Evolutionary conservation across 1,140 invertebrate species (phyloP).

Genomic region (Diachasma alloeum): DNA sequence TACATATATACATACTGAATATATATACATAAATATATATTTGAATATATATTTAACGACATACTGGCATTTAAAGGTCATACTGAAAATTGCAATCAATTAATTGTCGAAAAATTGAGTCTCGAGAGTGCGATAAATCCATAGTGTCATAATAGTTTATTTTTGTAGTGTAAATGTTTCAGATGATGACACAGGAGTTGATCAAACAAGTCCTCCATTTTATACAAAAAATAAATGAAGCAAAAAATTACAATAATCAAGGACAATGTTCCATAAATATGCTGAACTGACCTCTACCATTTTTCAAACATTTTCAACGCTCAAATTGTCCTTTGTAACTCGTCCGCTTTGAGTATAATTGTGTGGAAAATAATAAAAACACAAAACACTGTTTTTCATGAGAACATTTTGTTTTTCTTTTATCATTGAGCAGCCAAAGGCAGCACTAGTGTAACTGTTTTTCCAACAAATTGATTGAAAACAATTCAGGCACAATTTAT

Average conservation of each 20-base stretch:
- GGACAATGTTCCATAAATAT: conserved; percentile 25
- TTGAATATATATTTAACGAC: conserved; percentile 39
- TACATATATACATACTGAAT: conserved; percentile 34
- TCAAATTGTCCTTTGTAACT: conserved; percentile 8
- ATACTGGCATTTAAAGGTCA: conserved; percentile 30
- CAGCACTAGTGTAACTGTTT: background rate
- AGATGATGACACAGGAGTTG: conserved; percentile 43
- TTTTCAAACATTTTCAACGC: conserved; percentile 36
- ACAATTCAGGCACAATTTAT: background rate
- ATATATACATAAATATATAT: conserved; percentile 23
- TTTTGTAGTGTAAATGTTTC: conserved; percentile 38
- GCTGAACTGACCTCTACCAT: conserved; percentile 15
- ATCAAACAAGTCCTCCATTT: conserved; percentile 48
- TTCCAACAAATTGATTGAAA: background rate
- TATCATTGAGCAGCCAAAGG: background rate
- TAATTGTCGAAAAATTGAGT: background rate
- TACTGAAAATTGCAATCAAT: conserved; percentile 23
- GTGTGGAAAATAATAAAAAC: background rate
- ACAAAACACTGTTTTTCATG: background rate
- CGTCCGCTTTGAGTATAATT: background rate
- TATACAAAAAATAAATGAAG: conserved; percentile 33
- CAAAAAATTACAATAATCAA: conserved; percentile 25
- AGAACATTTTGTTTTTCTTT: background rate
- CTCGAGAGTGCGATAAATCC: conserved; percentile 22
- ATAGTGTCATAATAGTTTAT: conserved; percentile 49